Base-by-base conservation (phyloP, 2,888 invertebrate species). In the Hecatera dysodea region DNA sequence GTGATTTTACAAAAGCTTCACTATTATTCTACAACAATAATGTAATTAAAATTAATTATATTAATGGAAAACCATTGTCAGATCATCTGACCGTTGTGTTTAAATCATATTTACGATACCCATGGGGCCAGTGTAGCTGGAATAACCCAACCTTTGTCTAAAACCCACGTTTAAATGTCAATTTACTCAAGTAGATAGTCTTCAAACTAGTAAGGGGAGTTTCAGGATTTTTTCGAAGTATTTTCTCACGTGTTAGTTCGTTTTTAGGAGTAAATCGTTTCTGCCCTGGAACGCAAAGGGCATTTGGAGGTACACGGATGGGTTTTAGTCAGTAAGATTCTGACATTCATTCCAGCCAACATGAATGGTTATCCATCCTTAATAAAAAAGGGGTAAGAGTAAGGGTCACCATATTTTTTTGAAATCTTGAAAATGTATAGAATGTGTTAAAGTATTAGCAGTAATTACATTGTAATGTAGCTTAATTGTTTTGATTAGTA, bases 31-130 rank as follows among this genome's bases (percentile, higher is more conserved):
- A 46, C 36, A 29, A 42, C 1, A 15, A 7, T 42, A 36, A 53
- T 66, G 27, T 9, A 66, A n/a, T 15, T 22, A 17, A 19, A 36
- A 24, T 36, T 72, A 2, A 73, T 73, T 71, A 33, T 27, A 46
- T 19, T 53, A 72, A 73, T 77, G 46, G 33, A 4, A 53, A 46
- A 59, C 2, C n/a, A 19, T 4, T 57, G 57, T 70, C 15, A 15
- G 24, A 29, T 46, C 8, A n/a, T 29, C 6, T 77, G 46, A 17
- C 19, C 5, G n/a, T 3, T 36, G 27, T 46, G 42, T 39, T 9
- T 70, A 24, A 57, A 22, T 77, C 52, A 69, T 52, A 2, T 57
- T 70, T 52, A 71, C 15, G 8, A 15, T 7, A 24, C 71, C 57
- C 71, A 22, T 19, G 52, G 42, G 64, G 11, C 15, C 17, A 17